Evolutionary conservation across 1,140 invertebrate species (phyloP).

Genomic region (Uloborus diversus): DNA sequence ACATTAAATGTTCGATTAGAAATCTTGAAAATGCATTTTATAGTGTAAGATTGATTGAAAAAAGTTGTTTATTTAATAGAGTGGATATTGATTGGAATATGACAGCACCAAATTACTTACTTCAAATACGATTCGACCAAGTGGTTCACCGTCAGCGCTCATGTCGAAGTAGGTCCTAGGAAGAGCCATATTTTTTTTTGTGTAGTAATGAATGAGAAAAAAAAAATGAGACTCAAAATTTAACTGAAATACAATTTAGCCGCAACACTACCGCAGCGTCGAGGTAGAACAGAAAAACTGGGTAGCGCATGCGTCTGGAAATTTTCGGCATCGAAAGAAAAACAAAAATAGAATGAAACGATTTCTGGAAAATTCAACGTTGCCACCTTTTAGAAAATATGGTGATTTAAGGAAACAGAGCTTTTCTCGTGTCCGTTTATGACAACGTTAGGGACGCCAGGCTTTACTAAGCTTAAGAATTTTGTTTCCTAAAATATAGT

Average conservation of each 20-base stretch:
- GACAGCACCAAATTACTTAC: constrained; percentile 75
- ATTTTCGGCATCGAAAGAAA: neutral
- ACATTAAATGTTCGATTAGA: no score
- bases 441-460: no score
- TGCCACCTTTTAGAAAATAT: constrained; percentile 16
- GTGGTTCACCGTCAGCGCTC: constrained; percentile 77
- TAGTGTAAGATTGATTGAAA: no score
- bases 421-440: no score
- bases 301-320: constrained; percentile 25
- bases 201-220: constrained; percentile 15
- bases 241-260: neutral
- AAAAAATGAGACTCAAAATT: no score
- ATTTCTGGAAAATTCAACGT: constrained; percentile 25
- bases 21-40: no score
- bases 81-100: no score
- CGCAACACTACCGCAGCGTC: constrained; percentile 38
- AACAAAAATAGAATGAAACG: neutral
- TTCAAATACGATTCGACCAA: constrained; percentile 91
- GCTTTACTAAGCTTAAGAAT: no score
- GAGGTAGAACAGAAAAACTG: neutral
- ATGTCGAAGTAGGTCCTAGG: constrained; percentile 92
- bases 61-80: no score
- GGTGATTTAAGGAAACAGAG: no score
- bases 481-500: no score
- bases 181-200: constrained; percentile 75